Conservation (phyloP, 2,113 vertebrate species). For the Acanthochromis polyacanthus region DNA sequence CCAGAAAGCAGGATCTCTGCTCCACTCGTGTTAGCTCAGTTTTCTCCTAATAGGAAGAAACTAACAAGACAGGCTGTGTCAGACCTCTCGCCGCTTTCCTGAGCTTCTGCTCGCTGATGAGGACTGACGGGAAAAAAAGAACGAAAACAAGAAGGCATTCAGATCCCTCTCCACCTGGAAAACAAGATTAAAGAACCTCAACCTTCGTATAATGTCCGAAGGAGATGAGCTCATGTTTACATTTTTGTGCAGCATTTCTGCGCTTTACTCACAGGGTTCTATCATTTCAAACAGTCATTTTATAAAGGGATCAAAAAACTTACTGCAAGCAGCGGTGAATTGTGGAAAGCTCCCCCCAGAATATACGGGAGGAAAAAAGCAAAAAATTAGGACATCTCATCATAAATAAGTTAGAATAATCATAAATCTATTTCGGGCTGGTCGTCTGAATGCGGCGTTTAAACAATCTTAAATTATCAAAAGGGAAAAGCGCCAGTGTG, state of each 20-base stretch:
- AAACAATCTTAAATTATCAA: slow-evolving; percentile 5
- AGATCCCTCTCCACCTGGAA: slow-evolving; percentile 19
- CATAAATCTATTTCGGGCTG: slow-evolving; percentile 7
- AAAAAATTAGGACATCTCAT: not conserved
- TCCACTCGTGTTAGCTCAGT: slow-evolving; percentile 14
- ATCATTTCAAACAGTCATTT: no score
- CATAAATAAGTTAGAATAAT: not conserved
- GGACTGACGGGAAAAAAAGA: not conserved
- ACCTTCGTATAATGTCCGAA: not conserved
- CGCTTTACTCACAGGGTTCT: not conserved
- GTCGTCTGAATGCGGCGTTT: not conserved
- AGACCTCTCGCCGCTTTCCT: slow-evolving; percentile 3
- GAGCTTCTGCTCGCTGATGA: slow-evolving; percentile 2
- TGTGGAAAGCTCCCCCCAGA: no score
- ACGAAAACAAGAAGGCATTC: not conserved
- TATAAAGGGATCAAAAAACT: no score
- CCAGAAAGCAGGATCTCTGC: slow-evolving; percentile 19
- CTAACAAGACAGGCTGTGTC: slow-evolving; percentile 36
- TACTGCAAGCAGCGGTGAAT: no score
- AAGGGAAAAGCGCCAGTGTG: not conserved
- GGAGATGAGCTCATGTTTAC: slow-evolving; percentile 3
- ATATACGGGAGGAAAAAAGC: not conserved
- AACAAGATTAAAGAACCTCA: slow-evolving; percentile 16
- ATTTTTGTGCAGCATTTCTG: not conserved
- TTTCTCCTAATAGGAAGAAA: slow-evolving; percentile 29